Evolutionary conservation across 1,140 invertebrate species (phyloP).

Genomic region (Drosophila kanapiae): DNA sequence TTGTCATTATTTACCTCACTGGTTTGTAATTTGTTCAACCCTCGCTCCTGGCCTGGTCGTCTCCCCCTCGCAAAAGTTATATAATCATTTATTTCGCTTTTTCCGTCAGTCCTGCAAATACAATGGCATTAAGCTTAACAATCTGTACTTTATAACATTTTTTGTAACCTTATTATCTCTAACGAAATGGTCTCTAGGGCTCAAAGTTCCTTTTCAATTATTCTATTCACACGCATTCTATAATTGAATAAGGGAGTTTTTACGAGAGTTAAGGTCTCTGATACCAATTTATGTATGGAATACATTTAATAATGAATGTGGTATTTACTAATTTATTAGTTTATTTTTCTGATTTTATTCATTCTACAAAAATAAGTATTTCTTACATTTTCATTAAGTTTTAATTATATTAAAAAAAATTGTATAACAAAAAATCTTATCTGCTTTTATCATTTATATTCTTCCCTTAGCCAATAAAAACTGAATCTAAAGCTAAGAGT

Average conservation of each 20-base stretch:
- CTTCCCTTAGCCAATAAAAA: too few species aligned
- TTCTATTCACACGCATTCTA: constrained; percentile 75
- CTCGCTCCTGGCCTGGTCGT: constrained; percentile 22
- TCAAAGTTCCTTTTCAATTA: constrained; percentile 75
- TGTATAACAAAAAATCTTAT: too few species aligned
- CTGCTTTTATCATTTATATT: too few species aligned
- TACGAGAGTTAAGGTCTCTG: constrained; percentile 4
- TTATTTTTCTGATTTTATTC: too few species aligned
- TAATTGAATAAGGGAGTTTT: constrained; percentile 73
- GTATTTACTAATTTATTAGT: background rate
- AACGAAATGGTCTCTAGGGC: constrained; percentile 78
- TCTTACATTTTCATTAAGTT: too few species aligned
- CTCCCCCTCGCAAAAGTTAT: constrained; percentile 23
- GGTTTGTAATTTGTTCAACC: constrained; percentile 80
- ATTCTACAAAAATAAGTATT: too few species aligned
- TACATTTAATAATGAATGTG: constrained; percentile 32
- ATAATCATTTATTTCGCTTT: constrained; percentile 74
- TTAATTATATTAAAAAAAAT: too few species aligned
- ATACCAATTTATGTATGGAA: constrained; percentile 41
- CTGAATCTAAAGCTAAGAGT: too few species aligned
- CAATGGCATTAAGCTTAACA: constrained; percentile 70
- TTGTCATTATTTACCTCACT: constrained; percentile 82
- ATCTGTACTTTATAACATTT: constrained; percentile 71
- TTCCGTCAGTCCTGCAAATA: constrained; percentile 32
- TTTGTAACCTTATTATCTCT: constrained; percentile 81